Evolutionary conservation across 1,140 invertebrate genomes (phyloP).

Genomic region (Drosophila oshimai): DNA sequence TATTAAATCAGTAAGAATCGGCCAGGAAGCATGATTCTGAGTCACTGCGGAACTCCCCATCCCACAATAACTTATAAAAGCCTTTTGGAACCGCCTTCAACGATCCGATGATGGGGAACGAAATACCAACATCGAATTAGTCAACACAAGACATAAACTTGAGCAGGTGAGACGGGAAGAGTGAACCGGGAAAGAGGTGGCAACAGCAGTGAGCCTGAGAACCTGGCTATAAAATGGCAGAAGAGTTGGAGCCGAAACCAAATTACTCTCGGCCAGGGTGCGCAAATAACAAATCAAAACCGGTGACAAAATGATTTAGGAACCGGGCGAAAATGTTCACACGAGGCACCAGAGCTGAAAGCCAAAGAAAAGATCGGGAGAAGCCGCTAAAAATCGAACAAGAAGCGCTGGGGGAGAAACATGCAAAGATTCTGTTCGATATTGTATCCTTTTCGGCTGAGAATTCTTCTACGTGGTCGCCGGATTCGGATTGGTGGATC

Average conservation of each 20-base stretch:
- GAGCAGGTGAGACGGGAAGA: background rate
- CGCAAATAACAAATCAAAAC: constrained; percentile 78
- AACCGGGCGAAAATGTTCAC: constrained; percentile 75
- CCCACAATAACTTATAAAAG: background rate
- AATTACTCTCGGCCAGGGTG: constrained; percentile 59
- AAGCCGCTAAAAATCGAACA: constrained; percentile 31
- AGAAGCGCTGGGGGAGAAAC: constrained; percentile 31
- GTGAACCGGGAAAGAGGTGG: too few species aligned
- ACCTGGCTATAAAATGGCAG: constrained; percentile 57
- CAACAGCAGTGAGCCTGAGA: constrained; percentile 54
- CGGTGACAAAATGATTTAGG: constrained; percentile 80
- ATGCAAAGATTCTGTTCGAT: constrained; percentile 40
- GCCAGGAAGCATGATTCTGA: background rate
- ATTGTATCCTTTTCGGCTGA: constrained; percentile 69
- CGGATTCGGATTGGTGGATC: constrained; percentile 29
- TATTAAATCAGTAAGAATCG: background rate
- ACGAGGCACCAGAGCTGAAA: constrained; percentile 51
- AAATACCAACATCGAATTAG: constrained; percentile 33
- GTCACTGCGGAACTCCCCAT: background rate
- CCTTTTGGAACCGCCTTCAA: background rate
- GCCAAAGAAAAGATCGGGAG: constrained; percentile 1
- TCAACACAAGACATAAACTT: constrained; percentile 8
- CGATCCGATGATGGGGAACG: background rate
- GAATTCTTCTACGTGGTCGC: constrained; percentile 57
- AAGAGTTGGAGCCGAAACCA: constrained; percentile 31